Conservation (phyloP, 2,113 vertebrate species). For the Brachyhypopomus gauderio region DNA sequence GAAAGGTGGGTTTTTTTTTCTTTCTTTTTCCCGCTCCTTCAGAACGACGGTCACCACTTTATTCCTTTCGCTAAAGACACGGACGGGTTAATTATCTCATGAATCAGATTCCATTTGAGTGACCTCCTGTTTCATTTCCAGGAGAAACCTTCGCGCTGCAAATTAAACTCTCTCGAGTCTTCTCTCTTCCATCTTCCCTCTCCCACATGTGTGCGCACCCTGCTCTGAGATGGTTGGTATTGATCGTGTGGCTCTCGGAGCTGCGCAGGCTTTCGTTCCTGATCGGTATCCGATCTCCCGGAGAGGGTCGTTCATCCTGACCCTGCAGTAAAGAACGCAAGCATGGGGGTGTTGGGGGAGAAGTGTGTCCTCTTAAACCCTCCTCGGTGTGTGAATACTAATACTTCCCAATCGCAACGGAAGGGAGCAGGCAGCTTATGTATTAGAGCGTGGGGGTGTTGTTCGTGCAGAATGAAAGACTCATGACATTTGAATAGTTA, state of each 20-base stretch:
- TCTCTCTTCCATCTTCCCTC: slow-evolving; percentile 29
- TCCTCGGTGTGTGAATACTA: too few relatives aligned
- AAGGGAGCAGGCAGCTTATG: too few relatives aligned
- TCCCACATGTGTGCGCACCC: slow-evolving; percentile 8
- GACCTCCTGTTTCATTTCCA: slow-evolving; percentile 48
- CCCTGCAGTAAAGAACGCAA: slow-evolving; percentile 7
- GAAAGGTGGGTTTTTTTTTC: too few relatives aligned
- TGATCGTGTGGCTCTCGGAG: slow-evolving; percentile 46
- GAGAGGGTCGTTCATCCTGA: slow-evolving; percentile 45
- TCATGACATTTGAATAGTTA: too few relatives aligned
- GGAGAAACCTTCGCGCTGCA: slow-evolving; percentile 45
- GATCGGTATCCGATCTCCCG: slow-evolving; percentile 46
- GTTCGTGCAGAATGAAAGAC: too few relatives aligned
- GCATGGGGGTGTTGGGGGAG: too few relatives aligned
- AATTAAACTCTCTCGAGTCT: slow-evolving; percentile 49
- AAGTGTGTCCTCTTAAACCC: too few relatives aligned
- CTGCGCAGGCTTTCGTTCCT: slow-evolving; percentile 46
- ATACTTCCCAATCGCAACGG: too few relatives aligned
- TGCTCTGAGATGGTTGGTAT: slow-evolving; percentile 47
- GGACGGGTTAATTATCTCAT: slow-evolving; percentile 39
- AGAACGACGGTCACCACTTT: not conserved
- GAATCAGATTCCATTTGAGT: slow-evolving; percentile 48
- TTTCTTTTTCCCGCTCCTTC: not conserved
- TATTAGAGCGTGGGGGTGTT: too few relatives aligned
- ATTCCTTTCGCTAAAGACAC: not conserved